Conservation (phyloP, 2,888 invertebrate species). For the Pseudococcus viburni region DNA sequence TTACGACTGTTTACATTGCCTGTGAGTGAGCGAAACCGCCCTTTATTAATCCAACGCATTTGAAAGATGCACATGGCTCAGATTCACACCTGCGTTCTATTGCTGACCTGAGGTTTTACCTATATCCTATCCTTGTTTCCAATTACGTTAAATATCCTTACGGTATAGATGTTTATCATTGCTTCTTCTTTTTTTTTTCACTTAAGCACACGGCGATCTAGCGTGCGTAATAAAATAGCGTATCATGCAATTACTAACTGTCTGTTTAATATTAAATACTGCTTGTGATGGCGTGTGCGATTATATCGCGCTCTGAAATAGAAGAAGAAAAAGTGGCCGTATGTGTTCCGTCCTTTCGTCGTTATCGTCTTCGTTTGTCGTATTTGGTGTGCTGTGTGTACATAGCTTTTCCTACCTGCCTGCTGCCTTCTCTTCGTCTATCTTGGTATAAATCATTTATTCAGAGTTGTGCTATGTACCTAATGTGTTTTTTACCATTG, state of each 20-base stretch:
- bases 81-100: constrained; percentile 44
- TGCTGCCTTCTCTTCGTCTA: too few relatives aligned
- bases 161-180: constrained; percentile 44
- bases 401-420: neutral
- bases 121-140: constrained; percentile 20
- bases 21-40: neutral
- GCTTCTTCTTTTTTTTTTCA: constrained; percentile 59
- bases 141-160: constrained; percentile 51
- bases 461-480: neutral
- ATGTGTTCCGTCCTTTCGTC: neutral
- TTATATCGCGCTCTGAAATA: constrained; percentile 57
- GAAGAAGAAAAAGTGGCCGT: neutral
- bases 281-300: constrained; percentile 44
- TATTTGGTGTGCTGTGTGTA: constrained; percentile 7
- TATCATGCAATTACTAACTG: constrained; percentile 64
- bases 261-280: constrained; percentile 61
- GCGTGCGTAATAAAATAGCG: constrained; percentile 63
- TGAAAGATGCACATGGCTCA: neutral
- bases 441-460: neutral
- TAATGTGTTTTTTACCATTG: neutral
- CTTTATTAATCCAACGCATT: neutral
- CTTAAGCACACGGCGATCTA: constrained; percentile 47
- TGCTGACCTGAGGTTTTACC: neutral
- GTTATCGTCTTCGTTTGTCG: neutral
- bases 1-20: constrained; percentile 39